phyloP scores from a whole-genome alignment of 1,140 invertebrate species.

The Phymastichus coffea region DNA sequence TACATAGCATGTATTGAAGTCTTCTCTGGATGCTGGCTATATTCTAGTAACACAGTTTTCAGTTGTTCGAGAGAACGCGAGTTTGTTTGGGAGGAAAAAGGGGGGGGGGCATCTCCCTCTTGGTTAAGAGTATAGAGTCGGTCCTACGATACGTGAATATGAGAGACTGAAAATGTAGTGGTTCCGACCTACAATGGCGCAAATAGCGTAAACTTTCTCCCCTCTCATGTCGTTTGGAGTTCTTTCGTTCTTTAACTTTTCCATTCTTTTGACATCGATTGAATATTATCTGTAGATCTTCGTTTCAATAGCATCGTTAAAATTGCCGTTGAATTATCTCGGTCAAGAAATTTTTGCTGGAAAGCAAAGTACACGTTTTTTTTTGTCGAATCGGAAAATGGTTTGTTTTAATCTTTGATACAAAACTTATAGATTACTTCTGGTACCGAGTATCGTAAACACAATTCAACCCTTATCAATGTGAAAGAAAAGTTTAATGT shows the following conservation, averaged over 20 bases:
- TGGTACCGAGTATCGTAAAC: too few species aligned
- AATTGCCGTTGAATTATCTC: conserved; percentile 13
- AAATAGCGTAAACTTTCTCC: conserved; percentile 7
- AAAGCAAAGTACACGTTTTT: background rate
- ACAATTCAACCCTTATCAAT: too few species aligned
- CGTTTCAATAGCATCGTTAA: conserved; percentile 15
- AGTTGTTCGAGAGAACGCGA: conserved; percentile 32
- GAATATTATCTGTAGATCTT: conserved; percentile 14
- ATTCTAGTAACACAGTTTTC: conserved; percentile 49
- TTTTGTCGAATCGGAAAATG: too few species aligned
- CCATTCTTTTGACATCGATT: conserved; percentile 13
- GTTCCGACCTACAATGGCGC: conserved; percentile 26
- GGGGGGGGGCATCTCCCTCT: conserved; percentile 33
- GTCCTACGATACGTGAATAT: conserved; percentile 1
- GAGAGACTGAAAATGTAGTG: background rate
- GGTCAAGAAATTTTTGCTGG: conserved; percentile 19
- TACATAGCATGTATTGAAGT: too few species aligned
- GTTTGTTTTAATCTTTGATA: too few species aligned
- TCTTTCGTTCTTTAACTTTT: conserved; percentile 23
- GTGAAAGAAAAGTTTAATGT: too few species aligned
- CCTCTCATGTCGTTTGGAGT: background rate
- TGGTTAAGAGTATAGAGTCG: conserved; percentile 37
- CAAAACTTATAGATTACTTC: too few species aligned
- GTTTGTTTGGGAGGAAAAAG: conserved; percentile 41
- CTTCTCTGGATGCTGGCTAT: too few species aligned